A percentile compares a stretch with the other conserved stretches of the same genome.
Conservation (phyloP, 2,113 vertebrate species). For the Tetrao urogallus region DNA sequence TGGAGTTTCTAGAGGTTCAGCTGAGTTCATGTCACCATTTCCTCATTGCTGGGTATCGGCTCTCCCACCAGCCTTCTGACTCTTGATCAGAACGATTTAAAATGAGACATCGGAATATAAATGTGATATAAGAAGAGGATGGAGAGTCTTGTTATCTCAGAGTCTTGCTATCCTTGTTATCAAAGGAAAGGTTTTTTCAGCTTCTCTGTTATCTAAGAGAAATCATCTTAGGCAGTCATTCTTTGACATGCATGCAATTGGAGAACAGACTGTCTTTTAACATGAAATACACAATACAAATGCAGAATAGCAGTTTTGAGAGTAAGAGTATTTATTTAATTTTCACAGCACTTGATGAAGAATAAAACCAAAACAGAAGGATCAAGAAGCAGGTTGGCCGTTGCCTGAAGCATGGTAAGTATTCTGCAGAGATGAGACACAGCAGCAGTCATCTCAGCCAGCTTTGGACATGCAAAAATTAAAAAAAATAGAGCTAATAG, state of each 20-base stretch:
- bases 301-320: neutral
- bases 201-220: neutral
- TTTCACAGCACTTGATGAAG: neutral
- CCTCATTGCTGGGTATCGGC: neutral
- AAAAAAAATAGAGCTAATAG: neutral
- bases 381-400: neutral
- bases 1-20: neutral
- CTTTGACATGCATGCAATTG: accelerated
- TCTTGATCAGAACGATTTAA: neutral
- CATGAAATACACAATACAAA: accelerated
- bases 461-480: neutral
- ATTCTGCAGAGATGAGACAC: neutral
- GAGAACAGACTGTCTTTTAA: neutral
- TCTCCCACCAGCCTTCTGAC: neutral
- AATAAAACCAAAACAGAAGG: neutral
- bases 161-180: neutral
- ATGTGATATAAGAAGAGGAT: neutral
- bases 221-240: neutral
- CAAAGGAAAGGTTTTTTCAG: neutral
- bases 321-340: neutral
- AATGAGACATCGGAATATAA: neutral
- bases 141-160: neutral
- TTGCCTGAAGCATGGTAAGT: neutral
- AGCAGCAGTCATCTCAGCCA: accelerated
- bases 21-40: neutral